These are phyloP conservation scores for Chondrosia reniformis DNA, from an alignment of 37 sponge, comb jelly and placozoan genomes.

Conservation along the genomic window DNA sequence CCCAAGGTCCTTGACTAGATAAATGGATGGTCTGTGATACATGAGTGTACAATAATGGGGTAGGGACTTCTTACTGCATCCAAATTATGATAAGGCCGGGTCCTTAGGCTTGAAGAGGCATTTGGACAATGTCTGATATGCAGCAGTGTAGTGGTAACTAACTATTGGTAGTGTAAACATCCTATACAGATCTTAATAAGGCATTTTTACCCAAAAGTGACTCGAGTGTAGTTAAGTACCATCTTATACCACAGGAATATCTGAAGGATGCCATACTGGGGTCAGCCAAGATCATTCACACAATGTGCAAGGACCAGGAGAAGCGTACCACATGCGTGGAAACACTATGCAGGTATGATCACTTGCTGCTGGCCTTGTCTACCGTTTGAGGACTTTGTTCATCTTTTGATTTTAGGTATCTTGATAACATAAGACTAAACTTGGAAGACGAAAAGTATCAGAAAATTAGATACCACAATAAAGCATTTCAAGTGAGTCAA, in stretches of 20 bases:
- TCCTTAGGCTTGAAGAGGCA: no score
- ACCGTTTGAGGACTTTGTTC: neutral
- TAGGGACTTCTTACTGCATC: no score
- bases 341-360: conserved; percentile 58
- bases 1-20: no score
- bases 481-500: conserved; percentile 33
- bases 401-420: conserved; percentile 32
- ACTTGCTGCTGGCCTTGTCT: neutral
- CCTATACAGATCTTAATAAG: no score
- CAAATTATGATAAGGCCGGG: no score
- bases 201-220: no score
- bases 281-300: conserved; percentile 74
- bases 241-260: conserved; percentile 39
- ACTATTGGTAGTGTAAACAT: no score
- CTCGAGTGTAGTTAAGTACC: no score
- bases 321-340: conserved; percentile 56
- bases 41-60: no score
- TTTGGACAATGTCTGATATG: no score
- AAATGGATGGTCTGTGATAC: no score
- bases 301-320: conserved; percentile 56
- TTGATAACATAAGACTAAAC: conserved; percentile 57
- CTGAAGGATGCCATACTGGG: conserved; percentile 50
- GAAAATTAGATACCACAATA: conserved; percentile 61
- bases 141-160: no score
- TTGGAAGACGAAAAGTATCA: conserved; percentile 67